These are phyloP conservation scores for Herpetotheres cachinnans DNA, from an alignment of 2,113 vertebrate genomes.

Conservation along the genomic window DNA sequence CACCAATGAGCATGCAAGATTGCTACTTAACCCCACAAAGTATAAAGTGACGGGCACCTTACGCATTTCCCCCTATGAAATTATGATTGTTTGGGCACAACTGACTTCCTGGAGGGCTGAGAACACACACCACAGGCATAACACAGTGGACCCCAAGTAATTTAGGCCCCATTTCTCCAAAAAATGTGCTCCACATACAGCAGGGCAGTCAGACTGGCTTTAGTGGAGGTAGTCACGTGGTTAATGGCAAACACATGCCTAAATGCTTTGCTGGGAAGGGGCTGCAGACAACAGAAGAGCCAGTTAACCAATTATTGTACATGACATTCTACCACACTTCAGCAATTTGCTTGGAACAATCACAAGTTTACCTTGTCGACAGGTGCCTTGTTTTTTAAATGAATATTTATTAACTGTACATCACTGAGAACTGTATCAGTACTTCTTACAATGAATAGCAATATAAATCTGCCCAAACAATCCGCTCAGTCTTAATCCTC, in stretches of 20 bases:
- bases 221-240: not conserved
- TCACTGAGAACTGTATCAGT: conserved; percentile 5
- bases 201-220: not conserved
- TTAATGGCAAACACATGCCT: not conserved
- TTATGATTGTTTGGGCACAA: rapidly evolving
- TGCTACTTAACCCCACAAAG: not conserved
- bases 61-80: not conserved
- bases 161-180: not conserved
- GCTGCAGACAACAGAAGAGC: not conserved
- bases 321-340: not conserved
- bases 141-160: not conserved
- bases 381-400: conserved; percentile 11
- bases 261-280: not conserved
- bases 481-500: conserved; percentile 21
- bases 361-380: conserved; percentile 35
- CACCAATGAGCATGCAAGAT: not conserved
- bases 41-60: not conserved
- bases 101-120: not conserved
- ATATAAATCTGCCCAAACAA: conserved; percentile 40
- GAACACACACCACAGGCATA: not conserved
- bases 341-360: conserved; percentile 2
- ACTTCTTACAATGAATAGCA: not conserved
- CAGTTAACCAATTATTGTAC: not conserved
- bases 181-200: not conserved
- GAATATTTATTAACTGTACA: not conserved